phyloP scores from a whole-genome alignment of 2,888 invertebrate species.

The Cataglyphis altisquamis region DNA sequence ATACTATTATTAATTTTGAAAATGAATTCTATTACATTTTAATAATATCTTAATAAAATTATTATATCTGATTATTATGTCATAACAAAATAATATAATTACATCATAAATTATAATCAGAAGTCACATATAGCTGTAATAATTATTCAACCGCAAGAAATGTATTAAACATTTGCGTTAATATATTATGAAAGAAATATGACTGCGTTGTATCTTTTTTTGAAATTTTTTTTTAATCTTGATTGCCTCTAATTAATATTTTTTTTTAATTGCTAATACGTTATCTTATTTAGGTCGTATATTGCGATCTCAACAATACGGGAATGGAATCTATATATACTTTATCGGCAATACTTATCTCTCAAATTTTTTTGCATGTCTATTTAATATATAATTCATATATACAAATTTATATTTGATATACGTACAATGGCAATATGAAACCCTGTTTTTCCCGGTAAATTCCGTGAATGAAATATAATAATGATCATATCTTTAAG shows the following conservation, averaged over 20 bases:
- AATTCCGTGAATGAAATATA: slow-evolving; percentile 23
- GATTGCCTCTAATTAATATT: background rate
- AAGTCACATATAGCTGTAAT: background rate
- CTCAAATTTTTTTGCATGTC: background rate
- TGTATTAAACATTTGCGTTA: slow-evolving; percentile 8
- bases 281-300: background rate
- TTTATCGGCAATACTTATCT: background rate
- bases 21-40: background rate
- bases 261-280: background rate
- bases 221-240: background rate
- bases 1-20: background rate
- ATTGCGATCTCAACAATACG: background rate
- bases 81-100: background rate
- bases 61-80: too few relatives aligned
- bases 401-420: slow-evolving; percentile 34
- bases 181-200: background rate
- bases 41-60: too few relatives aligned
- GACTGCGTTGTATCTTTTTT: background rate
- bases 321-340: background rate
- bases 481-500: background rate
- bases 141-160: background rate
- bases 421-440: slow-evolving; percentile 3
- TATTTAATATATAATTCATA: slow-evolving; percentile 13
- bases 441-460: slow-evolving; percentile 49
- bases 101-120: background rate